A percentile compares a stretch with the other conserved stretches of the same genome.
These are phyloP conservation scores for Terrapene triunguis DNA, from an alignment of 2,113 vertebrate genomes.

Conservation along the genomic window DNA sequence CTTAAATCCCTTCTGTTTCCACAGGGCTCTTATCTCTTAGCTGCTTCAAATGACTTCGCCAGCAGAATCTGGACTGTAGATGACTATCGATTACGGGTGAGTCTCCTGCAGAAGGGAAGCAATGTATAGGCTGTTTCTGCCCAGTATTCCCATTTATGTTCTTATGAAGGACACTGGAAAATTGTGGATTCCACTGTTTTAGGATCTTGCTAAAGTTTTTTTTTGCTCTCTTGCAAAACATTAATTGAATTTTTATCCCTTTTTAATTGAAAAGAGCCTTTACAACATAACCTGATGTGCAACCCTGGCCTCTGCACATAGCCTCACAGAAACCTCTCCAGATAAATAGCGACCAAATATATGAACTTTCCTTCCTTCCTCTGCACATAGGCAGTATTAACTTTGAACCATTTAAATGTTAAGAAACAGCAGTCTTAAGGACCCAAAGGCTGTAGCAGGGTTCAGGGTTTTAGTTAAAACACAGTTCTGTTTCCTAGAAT, in stretches of 20 bases:
- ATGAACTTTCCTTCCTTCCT: background rate
- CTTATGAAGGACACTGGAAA: accelerated
- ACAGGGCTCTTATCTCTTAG: conserved; percentile 94
- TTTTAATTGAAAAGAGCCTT: background rate
- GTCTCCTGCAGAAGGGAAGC: conserved; percentile 10
- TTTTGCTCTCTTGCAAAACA: background rate
- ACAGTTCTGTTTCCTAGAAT: background rate
- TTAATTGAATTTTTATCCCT: background rate
- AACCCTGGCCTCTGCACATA: background rate
- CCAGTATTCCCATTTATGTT: background rate
- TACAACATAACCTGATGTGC: background rate
- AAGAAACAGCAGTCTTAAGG: background rate
- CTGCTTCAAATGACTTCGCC: conserved; percentile 97
- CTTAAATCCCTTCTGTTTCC: conserved; percentile 43
- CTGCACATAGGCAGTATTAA: background rate
- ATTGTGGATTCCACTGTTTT: background rate
- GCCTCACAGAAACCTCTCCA: background rate
- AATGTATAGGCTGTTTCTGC: background rate
- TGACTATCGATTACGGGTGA: conserved; percentile 95
- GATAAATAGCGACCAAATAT: background rate
- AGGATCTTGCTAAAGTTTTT: background rate
- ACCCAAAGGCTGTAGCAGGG: background rate
- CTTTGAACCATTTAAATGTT: background rate
- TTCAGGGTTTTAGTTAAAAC: background rate
- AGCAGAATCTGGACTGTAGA: conserved; percentile 99